Evolutionary conservation across 2,888 invertebrate species (phyloP).

Genomic region (Leucania comma): DNA sequence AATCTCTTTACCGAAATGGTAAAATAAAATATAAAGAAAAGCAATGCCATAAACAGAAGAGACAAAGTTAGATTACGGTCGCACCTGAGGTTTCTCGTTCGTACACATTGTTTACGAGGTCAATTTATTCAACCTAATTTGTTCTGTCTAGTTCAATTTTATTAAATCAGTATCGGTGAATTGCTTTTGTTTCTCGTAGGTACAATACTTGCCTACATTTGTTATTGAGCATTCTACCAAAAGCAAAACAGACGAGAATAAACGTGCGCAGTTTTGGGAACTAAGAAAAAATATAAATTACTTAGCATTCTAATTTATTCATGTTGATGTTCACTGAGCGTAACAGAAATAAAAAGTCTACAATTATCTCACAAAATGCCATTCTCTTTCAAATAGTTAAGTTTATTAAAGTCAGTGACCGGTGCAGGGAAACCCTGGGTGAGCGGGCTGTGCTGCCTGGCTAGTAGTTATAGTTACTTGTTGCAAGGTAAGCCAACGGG

Average conservation of each 20-base stretch:
- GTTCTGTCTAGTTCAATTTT: slow-evolving; percentile 31
- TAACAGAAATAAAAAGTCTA: slow-evolving; percentile 27
- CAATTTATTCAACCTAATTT: slow-evolving; percentile 41
- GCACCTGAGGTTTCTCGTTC: slow-evolving; percentile 34
- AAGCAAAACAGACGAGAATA: neutral
- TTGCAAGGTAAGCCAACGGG: slow-evolving; percentile 75
- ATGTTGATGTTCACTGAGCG: slow-evolving; percentile 45
- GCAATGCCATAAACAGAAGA: slow-evolving; percentile 8
- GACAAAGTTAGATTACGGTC: slow-evolving; percentile 9
- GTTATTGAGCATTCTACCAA: neutral
- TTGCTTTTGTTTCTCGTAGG: neutral
- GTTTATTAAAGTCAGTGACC: slow-evolving; percentile 53
- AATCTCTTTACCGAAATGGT: neutral
- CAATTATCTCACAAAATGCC: slow-evolving; percentile 45
- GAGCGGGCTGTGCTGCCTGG: slow-evolving; percentile 28
- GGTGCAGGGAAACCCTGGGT: slow-evolving; percentile 47
- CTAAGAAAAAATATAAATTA: slow-evolving; percentile 8
- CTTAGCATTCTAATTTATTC: slow-evolving; percentile 47
- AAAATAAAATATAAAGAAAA: slow-evolving; percentile 16
- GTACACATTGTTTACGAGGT: slow-evolving; percentile 40
- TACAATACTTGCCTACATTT: too few relatives aligned
- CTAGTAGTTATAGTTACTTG: slow-evolving; percentile 74
- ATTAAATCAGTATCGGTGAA: slow-evolving; percentile 26
- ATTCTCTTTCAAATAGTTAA: slow-evolving; percentile 32
- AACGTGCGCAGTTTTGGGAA: slow-evolving; percentile 5